Evolutionary conservation across 2,797 vertebrate species (phyloP).

Genomic region (Anas georgica): DNA sequence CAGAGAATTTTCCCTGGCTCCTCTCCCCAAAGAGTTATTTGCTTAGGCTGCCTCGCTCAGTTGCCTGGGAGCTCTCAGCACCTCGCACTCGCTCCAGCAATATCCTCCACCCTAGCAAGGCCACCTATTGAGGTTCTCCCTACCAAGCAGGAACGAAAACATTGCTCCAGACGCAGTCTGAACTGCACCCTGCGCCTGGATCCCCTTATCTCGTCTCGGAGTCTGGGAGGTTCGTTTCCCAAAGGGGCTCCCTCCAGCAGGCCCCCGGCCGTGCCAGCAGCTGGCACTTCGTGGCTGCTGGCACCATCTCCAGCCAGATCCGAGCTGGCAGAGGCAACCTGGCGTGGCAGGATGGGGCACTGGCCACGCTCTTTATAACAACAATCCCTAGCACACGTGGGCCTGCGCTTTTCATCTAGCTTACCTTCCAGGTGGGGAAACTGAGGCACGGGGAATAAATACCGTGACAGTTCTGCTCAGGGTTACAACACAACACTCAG

Average conservation of each 20-base stretch:
- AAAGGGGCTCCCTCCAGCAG: not conserved
- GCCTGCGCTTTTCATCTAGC: not conserved
- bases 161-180: not conserved
- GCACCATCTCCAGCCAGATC: not conserved
- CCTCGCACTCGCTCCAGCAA: not conserved
- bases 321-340: not conserved
- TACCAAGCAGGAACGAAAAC: not conserved
- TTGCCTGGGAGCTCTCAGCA: conserved; percentile 11
- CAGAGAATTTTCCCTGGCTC: conserved; percentile 55
- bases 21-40: not conserved
- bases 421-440: not conserved
- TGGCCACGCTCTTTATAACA: not conserved
- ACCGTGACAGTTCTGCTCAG: rapidly evolving
- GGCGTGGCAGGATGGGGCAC: not conserved
- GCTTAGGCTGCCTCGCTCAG: not conserved
- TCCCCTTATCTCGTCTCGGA: not conserved
- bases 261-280: not conserved
- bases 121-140: conserved; percentile 32
- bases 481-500: not conserved
- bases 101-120: not conserved
- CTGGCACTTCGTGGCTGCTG: not conserved
- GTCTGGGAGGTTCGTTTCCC: not conserved
- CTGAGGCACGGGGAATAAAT: not conserved
- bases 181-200: not conserved
- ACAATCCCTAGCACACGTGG: not conserved